Conservation (phyloP, 2,113 vertebrate genomes). For the Megaceryle torquata region DNA sequence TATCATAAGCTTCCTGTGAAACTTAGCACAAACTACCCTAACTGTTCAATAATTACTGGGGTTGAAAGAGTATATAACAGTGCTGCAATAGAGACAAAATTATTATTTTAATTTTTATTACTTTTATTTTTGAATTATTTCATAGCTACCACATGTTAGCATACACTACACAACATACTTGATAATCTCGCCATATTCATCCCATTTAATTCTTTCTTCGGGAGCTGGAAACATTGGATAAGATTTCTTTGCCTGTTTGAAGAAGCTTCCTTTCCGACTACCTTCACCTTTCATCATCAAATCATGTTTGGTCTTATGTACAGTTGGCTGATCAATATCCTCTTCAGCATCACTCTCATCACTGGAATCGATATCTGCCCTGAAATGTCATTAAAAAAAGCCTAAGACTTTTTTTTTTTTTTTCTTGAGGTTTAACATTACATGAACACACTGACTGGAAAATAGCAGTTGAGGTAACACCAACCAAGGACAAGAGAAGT, state of each 20-base stretch:
- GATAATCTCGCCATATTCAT: slow-evolving; percentile 98
- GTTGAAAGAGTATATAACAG: neutral
- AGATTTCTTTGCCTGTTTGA: slow-evolving; percentile 98
- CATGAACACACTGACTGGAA: neutral
- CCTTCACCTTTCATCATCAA: slow-evolving; percentile 99
- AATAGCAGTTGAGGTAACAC: neutral
- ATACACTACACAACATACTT: slow-evolving; percentile 77
- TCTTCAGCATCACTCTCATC: slow-evolving; percentile 96
- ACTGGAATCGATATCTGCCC: slow-evolving; percentile 95
- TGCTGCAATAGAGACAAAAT: neutral
- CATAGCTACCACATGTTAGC: neutral
- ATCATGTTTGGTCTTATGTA: slow-evolving; percentile 93
- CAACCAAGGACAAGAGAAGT: neutral
- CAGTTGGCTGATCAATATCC: slow-evolving; percentile 88
- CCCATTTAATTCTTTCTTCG: slow-evolving; percentile 98
- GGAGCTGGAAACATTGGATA: slow-evolving; percentile 97
- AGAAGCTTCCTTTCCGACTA: slow-evolving; percentile 94
- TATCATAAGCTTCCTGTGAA: neutral
- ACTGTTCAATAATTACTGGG: neutral
- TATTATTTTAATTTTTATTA: neutral
- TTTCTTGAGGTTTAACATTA: neutral
- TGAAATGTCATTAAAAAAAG: slow-evolving; percentile 45
- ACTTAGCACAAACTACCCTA: neutral
- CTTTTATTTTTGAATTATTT: neutral
- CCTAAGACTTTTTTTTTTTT: neutral